These are phyloP conservation scores for Lophius piscatorius DNA, from an alignment of 2,113 vertebrate genomes.

Conservation along the genomic window DNA sequence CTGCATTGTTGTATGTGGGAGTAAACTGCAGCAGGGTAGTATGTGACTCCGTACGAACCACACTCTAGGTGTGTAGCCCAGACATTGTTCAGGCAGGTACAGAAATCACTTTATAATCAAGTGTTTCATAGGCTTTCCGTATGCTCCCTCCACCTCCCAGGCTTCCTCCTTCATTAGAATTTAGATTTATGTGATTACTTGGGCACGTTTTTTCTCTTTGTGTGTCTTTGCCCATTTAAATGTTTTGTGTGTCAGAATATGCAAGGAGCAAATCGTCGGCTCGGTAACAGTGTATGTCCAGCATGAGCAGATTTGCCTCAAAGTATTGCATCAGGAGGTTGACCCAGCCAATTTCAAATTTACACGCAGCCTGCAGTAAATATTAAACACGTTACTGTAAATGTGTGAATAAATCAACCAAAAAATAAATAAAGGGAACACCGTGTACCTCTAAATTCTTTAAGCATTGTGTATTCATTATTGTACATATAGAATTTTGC, in stretches of 20 bases:
- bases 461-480: too few relatives aligned
- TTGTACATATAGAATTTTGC: too few relatives aligned
- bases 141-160: neutral
- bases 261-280: neutral
- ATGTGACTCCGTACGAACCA: neutral
- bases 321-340: neutral
- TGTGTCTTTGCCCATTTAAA: neutral
- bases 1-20: neutral
- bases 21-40: neutral
- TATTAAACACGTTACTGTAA: too few relatives aligned
- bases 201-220: neutral
- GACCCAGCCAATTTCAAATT: neutral
- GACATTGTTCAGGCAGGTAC: neutral
- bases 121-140: slow-evolving; percentile 5
- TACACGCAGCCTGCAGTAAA: too few relatives aligned
- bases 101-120: slow-evolving; percentile 1
- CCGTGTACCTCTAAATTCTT: too few relatives aligned
- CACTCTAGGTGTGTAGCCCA: neutral
- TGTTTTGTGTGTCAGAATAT: neutral
- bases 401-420: too few relatives aligned
- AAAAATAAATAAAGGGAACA: too few relatives aligned
- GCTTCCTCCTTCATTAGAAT: slow-evolving; percentile 34
- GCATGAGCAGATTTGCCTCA: neutral
- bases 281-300: neutral
- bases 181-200: slow-evolving; percentile 32